Evolutionary conservation across 2,888 invertebrate genomes (phyloP), one percentile per base, ranked within the genome.

Genomic region (Nymphalis polychloros): DNA sequence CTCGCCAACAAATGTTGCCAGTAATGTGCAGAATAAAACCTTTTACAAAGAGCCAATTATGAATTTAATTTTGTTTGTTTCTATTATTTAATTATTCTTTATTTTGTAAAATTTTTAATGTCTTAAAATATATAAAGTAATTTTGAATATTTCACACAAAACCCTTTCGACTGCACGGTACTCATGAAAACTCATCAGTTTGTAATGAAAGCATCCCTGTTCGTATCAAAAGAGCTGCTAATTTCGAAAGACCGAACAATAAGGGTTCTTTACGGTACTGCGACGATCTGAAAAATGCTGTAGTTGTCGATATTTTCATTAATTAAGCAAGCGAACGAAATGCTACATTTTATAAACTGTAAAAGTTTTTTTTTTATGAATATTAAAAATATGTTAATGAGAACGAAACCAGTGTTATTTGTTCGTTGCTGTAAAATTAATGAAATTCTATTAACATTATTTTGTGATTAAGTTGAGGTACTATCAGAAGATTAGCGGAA

Each of bases 211-310:
- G 50, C 67, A 59, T 59, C 46, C 59, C 35, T 59, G 59, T 20
- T 20, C 17, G 20, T 68, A 63, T 67, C 63, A 67, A 62, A 63
- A 68, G 67, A 59, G 16, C 67, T 52, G 63, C 67, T 63, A 68
- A 68, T 68, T 63, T 68, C 57, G 57, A 67, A 67, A 62, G 59
- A 49, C 66, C 62, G 61, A 31, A 62, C 67, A 53, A 53, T 53
- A 53, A 53, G 53, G 53, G 27, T 23, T 10, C 16, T 53, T 53
- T 53, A 53, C 53, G 27, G 6, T 13, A 2, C 7, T 27, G 53
- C 17, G 27, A 27, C 53, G 20, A 49, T 49, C 19, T 52, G 52
- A 52, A 52, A 49, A 19, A 41, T 41, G 41, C 41, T 41, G 41
- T 41, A 41, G 13, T 8, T 41, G 41, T 41, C 41, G 13, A 41